These are phyloP conservation scores for Plumapathes pennacea DNA, from an alignment of 92 coral and sea anemone species.

Conservation along the genomic window DNA sequence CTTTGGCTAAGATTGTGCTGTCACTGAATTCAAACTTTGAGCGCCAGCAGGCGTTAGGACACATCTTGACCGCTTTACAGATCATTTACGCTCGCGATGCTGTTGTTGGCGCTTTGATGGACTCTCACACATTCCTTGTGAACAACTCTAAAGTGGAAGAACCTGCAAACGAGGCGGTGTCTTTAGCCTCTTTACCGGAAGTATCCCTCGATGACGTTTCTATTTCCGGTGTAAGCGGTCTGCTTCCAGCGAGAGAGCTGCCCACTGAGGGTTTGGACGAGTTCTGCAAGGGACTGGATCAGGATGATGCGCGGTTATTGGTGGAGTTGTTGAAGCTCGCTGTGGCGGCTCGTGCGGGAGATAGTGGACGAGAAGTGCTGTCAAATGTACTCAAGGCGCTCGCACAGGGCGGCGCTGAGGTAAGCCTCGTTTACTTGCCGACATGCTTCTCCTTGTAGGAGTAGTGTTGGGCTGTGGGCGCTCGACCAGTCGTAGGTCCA, in stretches of 20 bases:
- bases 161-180: conserved; percentile 53
- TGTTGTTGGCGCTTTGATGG: conserved; percentile 87
- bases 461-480: no score
- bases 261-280: conserved; percentile 71
- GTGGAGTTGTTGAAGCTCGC: conserved; percentile 93
- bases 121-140: conserved; percentile 61
- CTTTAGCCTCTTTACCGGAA: conserved; percentile 69
- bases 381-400: conserved; percentile 76
- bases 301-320: conserved; percentile 84
- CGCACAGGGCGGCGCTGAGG: conserved; percentile 85
- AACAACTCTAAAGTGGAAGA: conserved; percentile 66
- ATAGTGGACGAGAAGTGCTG: conserved; percentile 75
- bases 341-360: conserved; percentile 93
- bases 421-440: conserved; percentile 19
- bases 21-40: conserved; percentile 86
- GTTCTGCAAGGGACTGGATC: conserved; percentile 75
- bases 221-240: conserved; percentile 48
- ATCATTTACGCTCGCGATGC: conserved; percentile 95
- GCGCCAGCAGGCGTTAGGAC: conserved; percentile 90
- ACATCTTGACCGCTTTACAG: conserved; percentile 85
- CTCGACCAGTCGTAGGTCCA: no score
- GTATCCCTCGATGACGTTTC: conserved; percentile 81
- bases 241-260: conserved; percentile 25
- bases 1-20: conserved; percentile 88
- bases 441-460: no score